A percentile compares a stretch with the other conserved stretches of the same genome.
These are phyloP conservation scores for Excalfactoria chinensis DNA, from an alignment of 2,113 vertebrate genomes.

Conservation along the genomic window DNA sequence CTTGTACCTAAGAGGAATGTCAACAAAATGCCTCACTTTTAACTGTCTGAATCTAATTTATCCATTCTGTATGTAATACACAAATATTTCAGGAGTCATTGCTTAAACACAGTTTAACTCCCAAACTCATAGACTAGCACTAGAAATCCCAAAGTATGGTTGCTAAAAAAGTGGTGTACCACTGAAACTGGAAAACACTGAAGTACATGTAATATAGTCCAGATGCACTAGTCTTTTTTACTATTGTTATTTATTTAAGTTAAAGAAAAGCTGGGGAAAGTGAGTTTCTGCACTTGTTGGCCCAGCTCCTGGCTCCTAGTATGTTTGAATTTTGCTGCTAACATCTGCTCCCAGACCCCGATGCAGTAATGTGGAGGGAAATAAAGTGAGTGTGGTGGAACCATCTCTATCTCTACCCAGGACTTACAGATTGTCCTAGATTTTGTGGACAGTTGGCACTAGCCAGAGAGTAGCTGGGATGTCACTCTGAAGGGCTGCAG, in stretches of 20 bases:
- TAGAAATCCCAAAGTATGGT: not conserved
- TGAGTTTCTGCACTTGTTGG: not conserved
- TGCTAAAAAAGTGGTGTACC: not conserved
- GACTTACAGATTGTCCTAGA: not conserved
- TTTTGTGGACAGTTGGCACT: fast-evolving
- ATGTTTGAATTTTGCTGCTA: not conserved
- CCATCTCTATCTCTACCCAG: not conserved
- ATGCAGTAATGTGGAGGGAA: fast-evolving
- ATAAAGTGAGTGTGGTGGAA: fast-evolving
- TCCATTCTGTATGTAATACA: not conserved
- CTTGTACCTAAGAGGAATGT: not conserved
- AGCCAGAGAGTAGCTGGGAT: not conserved
- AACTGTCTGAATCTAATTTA: not conserved
- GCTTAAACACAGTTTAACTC: not conserved
- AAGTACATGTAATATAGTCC: not conserved
- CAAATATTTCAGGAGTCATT: not conserved
- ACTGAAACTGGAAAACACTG: not conserved
- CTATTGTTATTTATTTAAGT: not conserved
- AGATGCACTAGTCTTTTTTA: not conserved
- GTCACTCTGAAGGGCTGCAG: not conserved
- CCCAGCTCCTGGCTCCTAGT: not conserved
- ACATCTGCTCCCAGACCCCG: not conserved
- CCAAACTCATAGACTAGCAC: fast-evolving
- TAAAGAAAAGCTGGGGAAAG: not conserved
- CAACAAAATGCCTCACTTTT: not conserved